Conservation (phyloP, 30 jellyfish, hydroid and myxozoan species). For the Hydractinia echinata region DNA sequence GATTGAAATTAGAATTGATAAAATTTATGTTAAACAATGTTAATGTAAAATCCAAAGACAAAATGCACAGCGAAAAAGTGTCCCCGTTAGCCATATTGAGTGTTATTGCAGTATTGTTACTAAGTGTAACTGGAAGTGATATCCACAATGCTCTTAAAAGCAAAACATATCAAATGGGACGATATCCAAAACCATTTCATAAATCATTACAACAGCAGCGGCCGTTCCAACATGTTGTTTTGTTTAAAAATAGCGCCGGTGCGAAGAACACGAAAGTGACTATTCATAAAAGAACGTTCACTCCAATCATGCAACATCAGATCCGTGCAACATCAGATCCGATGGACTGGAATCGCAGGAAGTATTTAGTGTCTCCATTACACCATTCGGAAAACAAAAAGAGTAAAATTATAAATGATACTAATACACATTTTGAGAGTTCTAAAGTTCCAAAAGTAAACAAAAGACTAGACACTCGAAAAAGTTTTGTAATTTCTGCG, state of each 20-base stretch:
- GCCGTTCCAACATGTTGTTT: conserved; percentile 23
- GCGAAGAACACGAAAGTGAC: not conserved
- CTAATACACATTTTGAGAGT: too few relatives aligned
- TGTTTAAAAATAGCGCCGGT: not conserved
- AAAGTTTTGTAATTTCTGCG: not conserved
- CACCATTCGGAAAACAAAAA: too few relatives aligned
- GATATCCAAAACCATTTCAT: conserved; percentile 10
- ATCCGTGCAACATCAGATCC: not conserved
- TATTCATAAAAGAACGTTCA: conserved; percentile 1
- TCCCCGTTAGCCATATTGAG: too few relatives aligned
- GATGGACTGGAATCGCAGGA: not conserved
- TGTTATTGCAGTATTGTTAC: too few relatives aligned
- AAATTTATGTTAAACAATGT: too few relatives aligned
- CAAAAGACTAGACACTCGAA: not conserved
- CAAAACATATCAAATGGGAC: not conserved
- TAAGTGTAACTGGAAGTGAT: too few relatives aligned
- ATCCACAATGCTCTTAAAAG: not conserved
- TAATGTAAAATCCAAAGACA: too few relatives aligned
- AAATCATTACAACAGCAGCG: conserved; percentile 2
- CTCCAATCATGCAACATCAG: not conserved
- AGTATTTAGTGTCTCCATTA: not conserved
- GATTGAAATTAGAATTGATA: too few relatives aligned
- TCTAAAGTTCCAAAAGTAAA: not conserved
- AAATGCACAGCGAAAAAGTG: too few relatives aligned
- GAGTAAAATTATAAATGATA: too few relatives aligned